These are phyloP conservation scores for Thalassarche chlororhynchos DNA, from an alignment of 2,113 vertebrate species.

Conservation along the genomic window DNA sequence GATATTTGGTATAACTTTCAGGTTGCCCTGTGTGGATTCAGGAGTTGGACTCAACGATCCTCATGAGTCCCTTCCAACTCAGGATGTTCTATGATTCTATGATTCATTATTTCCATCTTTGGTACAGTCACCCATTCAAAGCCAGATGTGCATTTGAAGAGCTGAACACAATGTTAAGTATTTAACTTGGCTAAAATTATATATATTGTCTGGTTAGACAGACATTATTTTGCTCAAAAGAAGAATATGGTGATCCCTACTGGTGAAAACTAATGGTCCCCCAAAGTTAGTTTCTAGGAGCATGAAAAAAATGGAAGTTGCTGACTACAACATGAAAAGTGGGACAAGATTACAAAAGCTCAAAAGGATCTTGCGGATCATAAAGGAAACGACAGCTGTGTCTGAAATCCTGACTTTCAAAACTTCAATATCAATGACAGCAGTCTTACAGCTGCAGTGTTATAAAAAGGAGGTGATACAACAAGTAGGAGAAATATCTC, in stretches of 20 bases:
- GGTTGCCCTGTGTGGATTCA: neutral
- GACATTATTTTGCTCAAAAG: neutral
- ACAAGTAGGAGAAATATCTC: neutral
- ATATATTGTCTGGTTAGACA: neutral
- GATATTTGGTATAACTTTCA: neutral
- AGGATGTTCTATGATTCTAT: neutral
- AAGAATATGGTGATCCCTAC: accelerated
- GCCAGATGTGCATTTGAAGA: neutral
- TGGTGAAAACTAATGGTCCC: neutral
- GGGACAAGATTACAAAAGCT: neutral
- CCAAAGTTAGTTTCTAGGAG: neutral
- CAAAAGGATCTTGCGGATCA: neutral
- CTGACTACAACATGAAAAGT: neutral
- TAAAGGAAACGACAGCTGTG: neutral
- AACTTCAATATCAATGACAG: neutral
- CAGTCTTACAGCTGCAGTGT: neutral
- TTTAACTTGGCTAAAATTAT: neutral
- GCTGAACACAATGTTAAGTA: neutral
- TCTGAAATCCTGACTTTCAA: neutral
- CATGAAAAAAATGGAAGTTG: neutral
- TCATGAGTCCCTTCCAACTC: neutral
- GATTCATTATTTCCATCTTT: neutral
- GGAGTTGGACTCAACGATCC: neutral
- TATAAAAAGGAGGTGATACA: neutral
- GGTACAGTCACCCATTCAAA: neutral